Evolutionary conservation across 1,140 invertebrate genomes (phyloP).

Genomic region (Dryas iulia): DNA sequence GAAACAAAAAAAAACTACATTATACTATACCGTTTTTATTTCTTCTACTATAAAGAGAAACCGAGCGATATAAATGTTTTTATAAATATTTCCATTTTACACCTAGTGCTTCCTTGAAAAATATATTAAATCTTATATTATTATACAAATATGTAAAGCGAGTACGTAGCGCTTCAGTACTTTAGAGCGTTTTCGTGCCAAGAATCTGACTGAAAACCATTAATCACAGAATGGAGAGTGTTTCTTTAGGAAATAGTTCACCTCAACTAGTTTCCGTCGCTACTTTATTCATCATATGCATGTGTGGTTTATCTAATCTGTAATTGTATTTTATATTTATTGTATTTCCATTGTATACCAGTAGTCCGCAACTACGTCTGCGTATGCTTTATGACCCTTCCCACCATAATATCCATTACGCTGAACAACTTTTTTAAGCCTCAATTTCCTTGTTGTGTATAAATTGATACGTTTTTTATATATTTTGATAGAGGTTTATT

Average conservation of each 20-base stretch:
- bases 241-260: slow-evolving; percentile 13
- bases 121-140: slow-evolving; percentile 1
- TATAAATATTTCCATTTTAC: background rate
- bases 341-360: too few relatives aligned
- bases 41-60: background rate
- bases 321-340: background rate
- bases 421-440: too few relatives aligned
- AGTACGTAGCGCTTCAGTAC: slow-evolving; percentile 8
- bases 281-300: background rate
- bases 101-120: background rate
- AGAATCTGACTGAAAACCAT: slow-evolving; percentile 15
- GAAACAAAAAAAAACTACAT: too few relatives aligned
- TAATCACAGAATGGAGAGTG: slow-evolving; percentile 17
- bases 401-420: too few relatives aligned
- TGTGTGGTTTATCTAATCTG: background rate
- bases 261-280: slow-evolving; percentile 1
- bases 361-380: too few relatives aligned
- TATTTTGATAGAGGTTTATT: too few relatives aligned
- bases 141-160: slow-evolving; percentile 3
- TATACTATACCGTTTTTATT: background rate
- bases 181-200: slow-evolving; percentile 22
- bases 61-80: background rate
- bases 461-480: too few relatives aligned
- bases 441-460: too few relatives aligned
- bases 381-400: too few relatives aligned